A percentile compares a stretch with the other conserved stretches of the same genome.
phyloP scores from a whole-genome alignment of 2,888 invertebrate genomes.

The Lasioglossum calceatum region DNA sequence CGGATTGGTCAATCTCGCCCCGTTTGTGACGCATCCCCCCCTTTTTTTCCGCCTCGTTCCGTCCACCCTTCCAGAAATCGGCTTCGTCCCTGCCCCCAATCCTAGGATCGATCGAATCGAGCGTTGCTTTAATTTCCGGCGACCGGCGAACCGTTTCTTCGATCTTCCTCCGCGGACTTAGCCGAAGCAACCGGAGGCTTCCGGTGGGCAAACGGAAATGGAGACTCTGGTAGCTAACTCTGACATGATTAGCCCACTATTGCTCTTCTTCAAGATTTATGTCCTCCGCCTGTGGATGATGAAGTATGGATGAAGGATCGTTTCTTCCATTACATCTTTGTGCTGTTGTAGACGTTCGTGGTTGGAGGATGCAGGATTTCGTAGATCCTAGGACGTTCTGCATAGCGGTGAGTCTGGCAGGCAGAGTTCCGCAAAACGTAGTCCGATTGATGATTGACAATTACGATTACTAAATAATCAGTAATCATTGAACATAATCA shows the following conservation, averaged over 20 bases:
- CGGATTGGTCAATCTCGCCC: constrained; percentile 66
- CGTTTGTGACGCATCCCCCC: constrained; percentile 16
- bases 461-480: too few relatives aligned
- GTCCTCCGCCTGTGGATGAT: background rate
- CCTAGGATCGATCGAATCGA: background rate
- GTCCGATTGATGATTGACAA: too few relatives aligned
- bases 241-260: background rate
- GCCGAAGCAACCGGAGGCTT: constrained; percentile 6
- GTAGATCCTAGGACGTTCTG: background rate
- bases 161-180: background rate
- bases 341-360: background rate
- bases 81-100: background rate
- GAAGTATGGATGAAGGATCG: background rate
- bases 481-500: too few relatives aligned
- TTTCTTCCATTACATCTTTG: background rate
- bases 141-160: background rate
- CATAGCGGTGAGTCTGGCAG: background rate
- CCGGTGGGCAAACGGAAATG: constrained; percentile 17
- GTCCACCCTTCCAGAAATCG: constrained; percentile 12
- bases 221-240: background rate
- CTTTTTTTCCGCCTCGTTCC: background rate
- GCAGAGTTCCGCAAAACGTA: background rate
- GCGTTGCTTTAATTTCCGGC: constrained; percentile 33
- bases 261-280: background rate
- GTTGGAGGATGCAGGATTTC: background rate